Conservation (phyloP, 2,797 vertebrate genomes). For the Anguilla anguilla region DNA sequence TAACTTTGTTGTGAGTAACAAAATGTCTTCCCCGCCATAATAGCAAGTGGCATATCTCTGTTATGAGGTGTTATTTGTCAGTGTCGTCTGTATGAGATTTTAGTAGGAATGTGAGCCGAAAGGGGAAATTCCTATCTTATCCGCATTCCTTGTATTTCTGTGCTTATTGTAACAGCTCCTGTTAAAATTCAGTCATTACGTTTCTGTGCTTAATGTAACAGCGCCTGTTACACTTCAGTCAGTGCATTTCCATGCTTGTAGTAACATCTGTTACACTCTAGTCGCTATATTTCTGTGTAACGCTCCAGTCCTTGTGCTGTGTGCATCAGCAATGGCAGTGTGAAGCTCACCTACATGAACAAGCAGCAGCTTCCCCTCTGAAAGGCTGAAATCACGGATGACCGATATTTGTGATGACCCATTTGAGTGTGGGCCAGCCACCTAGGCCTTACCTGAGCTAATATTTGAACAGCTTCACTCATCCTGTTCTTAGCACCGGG, state of each 20-base stretch:
- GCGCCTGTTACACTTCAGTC: not conserved
- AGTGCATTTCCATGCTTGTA: not conserved
- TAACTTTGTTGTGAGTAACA: not conserved
- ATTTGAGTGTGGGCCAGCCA: conserved; percentile 22
- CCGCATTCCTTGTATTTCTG: not conserved
- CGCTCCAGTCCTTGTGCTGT: not conserved
- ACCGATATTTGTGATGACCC: conserved; percentile 23
- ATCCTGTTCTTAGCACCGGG: not conserved
- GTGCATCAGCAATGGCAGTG: not conserved
- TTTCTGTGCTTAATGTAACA: not conserved
- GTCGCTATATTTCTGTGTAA: not conserved
- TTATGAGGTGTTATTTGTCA: not conserved
- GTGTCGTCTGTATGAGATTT: not conserved
- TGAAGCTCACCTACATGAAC: not conserved
- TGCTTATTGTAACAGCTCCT: not conserved
- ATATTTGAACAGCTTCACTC: conserved; percentile 25
- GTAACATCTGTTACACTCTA: not conserved
- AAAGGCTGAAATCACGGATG: not conserved
- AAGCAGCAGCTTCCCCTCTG: not conserved
- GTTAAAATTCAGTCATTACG: not conserved
- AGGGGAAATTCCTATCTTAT: too few relatives aligned
- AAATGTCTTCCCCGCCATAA: not conserved
- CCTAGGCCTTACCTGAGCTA: conserved; percentile 21
- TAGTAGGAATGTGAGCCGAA: not conserved
- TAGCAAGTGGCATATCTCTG: not conserved